These are phyloP conservation scores for Leucoraja erinaceus DNA, from an alignment of 2,113 vertebrate species.

Conservation along the genomic window DNA sequence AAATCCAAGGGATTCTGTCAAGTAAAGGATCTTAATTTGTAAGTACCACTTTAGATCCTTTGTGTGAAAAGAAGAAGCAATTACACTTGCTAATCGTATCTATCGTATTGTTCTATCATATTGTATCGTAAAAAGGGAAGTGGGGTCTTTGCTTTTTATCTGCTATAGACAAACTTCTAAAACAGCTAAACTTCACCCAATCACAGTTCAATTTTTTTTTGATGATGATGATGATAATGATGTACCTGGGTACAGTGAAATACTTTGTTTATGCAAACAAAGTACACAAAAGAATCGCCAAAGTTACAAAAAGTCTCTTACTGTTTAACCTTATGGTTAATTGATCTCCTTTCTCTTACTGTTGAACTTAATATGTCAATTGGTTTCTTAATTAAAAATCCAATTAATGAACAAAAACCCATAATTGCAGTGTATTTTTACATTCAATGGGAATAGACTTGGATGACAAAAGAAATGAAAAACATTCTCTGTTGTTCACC, in stretches of 20 bases:
- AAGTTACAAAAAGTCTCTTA: no score
- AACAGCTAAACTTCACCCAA: not conserved
- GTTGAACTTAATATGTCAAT: not conserved
- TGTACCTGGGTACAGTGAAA: no score
- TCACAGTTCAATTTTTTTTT: not conserved
- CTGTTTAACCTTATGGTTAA: no score
- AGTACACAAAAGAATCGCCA: no score
- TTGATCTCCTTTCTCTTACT: slow-evolving; percentile 15
- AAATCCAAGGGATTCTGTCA: not conserved
- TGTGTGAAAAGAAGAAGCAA: not conserved
- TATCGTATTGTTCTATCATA: no score
- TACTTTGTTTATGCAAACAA: no score
- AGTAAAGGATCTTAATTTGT: not conserved
- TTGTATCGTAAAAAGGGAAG: not conserved
- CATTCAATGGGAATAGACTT: not conserved
- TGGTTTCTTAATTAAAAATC: not conserved
- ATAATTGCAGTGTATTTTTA: not conserved
- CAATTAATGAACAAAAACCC: not conserved
- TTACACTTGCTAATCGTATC: not conserved
- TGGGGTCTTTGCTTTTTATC: not conserved
- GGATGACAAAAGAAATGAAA: not conserved
- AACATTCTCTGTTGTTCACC: not conserved
- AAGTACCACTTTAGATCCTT: not conserved
- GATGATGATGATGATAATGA: no score
- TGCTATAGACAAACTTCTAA: not conserved